These are phyloP conservation scores for Hemichromis elongatus DNA, from an alignment of 2,113 vertebrate species.

Conservation along the genomic window DNA sequence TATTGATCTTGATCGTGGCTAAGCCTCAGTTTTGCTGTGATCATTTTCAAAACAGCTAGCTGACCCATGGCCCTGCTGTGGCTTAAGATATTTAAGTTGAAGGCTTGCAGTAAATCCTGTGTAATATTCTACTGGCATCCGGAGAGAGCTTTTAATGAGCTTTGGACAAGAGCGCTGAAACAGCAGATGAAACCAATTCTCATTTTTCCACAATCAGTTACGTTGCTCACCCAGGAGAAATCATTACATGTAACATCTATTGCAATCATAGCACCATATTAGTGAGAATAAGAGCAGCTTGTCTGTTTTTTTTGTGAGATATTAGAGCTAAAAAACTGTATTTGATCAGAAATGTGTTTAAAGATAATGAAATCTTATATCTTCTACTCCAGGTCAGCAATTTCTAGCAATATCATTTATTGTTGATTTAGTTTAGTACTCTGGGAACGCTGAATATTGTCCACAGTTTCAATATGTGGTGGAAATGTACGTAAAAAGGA, in stretches of 20 bases:
- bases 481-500: neutral
- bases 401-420: neutral
- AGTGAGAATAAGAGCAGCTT: neutral
- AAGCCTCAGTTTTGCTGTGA: conserved; percentile 1
- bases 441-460: neutral
- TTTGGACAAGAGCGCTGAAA: conserved; percentile 14
- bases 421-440: neutral
- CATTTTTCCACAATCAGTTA: conserved; percentile 54
- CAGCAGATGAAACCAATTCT: conserved; percentile 15
- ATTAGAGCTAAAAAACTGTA: neutral
- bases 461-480: neutral
- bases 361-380: neutral
- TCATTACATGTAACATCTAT: conserved; percentile 54
- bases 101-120: conserved; percentile 13
- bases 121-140: conserved; percentile 25
- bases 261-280: conserved; percentile 37
- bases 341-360: neutral
- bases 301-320: conserved; percentile 15
- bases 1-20: neutral
- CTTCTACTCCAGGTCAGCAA: neutral
- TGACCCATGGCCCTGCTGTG: conserved; percentile 2
- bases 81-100: conserved; percentile 10
- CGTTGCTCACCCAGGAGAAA: conserved; percentile 49
- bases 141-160: conserved; percentile 33
- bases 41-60: conserved; percentile 15